Conservation (phyloP, 2,113 vertebrate species). For the Eretmochelys imbricata region DNA sequence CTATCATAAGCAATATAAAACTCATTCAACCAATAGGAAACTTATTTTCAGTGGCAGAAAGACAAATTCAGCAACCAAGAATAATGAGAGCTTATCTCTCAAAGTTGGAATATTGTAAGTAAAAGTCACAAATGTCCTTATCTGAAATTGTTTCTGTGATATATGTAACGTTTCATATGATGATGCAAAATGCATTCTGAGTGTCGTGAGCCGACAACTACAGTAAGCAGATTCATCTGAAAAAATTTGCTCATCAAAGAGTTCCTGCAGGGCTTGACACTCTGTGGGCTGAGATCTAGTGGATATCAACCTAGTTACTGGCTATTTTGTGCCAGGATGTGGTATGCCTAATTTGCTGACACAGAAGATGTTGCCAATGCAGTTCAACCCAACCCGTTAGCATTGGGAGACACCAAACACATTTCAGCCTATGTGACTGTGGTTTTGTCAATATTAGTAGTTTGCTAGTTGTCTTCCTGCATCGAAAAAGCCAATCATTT, state of each 20-base stretch:
- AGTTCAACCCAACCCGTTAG: not conserved
- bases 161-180: not conserved
- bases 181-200: not conserved
- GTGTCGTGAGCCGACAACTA: conserved; percentile 11
- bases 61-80: conserved; percentile 20
- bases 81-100: not conserved
- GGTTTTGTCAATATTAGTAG: not conserved
- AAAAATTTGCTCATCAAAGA: not conserved
- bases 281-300: not conserved
- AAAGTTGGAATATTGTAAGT: conserved; percentile 3
- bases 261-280: not conserved
- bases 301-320: not conserved
- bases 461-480: conserved; percentile 24
- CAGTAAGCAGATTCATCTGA: not conserved
- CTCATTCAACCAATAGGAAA: not conserved
- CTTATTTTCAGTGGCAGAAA: conserved; percentile 37
- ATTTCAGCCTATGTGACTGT: not conserved
- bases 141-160: not conserved
- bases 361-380: conserved; percentile 4
- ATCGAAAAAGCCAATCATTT: not conserved
- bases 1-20: not conserved
- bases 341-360: not conserved
- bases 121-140: conserved; percentile 13
- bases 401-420: not conserved
- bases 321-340: not conserved